Evolutionary conservation across 2,797 vertebrate species (phyloP).

Genomic region (Diplodus puntazzo): DNA sequence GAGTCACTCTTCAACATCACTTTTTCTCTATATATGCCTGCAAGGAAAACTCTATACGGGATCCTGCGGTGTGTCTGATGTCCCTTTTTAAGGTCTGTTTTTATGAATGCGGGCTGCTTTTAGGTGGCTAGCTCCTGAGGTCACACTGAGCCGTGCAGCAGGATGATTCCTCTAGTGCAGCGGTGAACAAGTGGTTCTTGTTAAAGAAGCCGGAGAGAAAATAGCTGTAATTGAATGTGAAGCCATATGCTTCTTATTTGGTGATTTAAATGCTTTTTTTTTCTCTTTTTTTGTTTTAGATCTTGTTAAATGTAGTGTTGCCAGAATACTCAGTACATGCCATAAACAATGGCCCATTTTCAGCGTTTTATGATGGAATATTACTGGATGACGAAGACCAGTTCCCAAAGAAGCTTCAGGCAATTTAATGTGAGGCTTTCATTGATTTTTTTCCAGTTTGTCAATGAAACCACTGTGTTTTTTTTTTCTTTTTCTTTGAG

Average conservation of each 20-base stretch:
- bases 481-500: neutral
- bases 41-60: slow-evolving; percentile 25
- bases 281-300: slow-evolving; percentile 40
- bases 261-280: slow-evolving; percentile 41
- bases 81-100: slow-evolving; percentile 52
- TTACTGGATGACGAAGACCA: slow-evolving; percentile 31
- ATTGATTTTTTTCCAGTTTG: slow-evolving; percentile 33
- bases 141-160: slow-evolving; percentile 47
- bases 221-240: slow-evolving; percentile 76
- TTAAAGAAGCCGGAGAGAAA: slow-evolving; percentile 71
- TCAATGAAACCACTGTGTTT: slow-evolving; percentile 33
- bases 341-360: slow-evolving; percentile 69
- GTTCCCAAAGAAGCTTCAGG: slow-evolving; percentile 31
- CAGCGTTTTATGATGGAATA: slow-evolving; percentile 48
- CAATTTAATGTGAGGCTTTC: slow-evolving; percentile 22
- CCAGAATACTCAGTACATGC: slow-evolving; percentile 55
- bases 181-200: slow-evolving; percentile 79
- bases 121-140: slow-evolving; percentile 68
- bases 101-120: slow-evolving; percentile 62
- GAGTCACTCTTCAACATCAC: slow-evolving; percentile 28
- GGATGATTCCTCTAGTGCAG: slow-evolving; percentile 58
- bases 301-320: slow-evolving; percentile 67
- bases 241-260: slow-evolving; percentile 83
- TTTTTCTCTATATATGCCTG: slow-evolving; percentile 14
- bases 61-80: slow-evolving; percentile 60